These are phyloP conservation scores for Idaea straminata DNA, from an alignment of 2,888 invertebrate species.

Conservation along the genomic window DNA sequence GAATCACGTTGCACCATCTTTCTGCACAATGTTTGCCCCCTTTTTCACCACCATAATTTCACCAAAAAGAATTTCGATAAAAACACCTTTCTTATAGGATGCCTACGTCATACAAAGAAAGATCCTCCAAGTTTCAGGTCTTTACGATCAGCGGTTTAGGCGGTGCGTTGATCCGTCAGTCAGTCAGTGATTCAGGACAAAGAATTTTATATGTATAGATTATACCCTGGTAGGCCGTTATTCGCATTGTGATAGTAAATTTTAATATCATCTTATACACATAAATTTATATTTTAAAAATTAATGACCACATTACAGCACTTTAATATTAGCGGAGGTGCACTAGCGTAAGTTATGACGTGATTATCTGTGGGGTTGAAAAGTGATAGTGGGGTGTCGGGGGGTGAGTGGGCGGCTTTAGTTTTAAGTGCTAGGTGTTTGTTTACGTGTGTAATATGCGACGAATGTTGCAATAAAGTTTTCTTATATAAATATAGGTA, in stretches of 20 bases:
- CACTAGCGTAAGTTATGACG: constrained; percentile 57
- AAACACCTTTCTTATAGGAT: too few species aligned
- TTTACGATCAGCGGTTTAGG: too few species aligned
- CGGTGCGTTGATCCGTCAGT: too few species aligned
- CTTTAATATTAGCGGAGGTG: constrained; percentile 53
- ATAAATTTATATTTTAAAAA: constrained; percentile 47
- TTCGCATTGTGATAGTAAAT: not conserved
- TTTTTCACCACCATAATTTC: too few species aligned
- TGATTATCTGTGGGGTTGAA: constrained; percentile 58
- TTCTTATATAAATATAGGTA: not conserved
- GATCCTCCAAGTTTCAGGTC: too few species aligned
- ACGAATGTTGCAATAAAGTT: not conserved
- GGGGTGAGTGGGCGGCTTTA: constrained; percentile 27
- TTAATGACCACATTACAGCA: constrained; percentile 58
- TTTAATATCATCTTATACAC: constrained; percentile 22
- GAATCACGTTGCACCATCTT: too few species aligned
- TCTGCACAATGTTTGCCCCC: too few species aligned
- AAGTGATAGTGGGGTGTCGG: constrained; percentile 36
- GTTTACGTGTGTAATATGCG: not conserved
- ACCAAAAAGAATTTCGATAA: too few species aligned
- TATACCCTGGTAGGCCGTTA: constrained; percentile 13
- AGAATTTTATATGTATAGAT: too few species aligned
- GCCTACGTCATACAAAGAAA: too few species aligned
- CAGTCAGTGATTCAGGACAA: too few species aligned
- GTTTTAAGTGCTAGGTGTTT: constrained; percentile 4